phyloP scores from a whole-genome alignment of 2,888 invertebrate genomes.

The Himalopsyche tibetana region DNA sequence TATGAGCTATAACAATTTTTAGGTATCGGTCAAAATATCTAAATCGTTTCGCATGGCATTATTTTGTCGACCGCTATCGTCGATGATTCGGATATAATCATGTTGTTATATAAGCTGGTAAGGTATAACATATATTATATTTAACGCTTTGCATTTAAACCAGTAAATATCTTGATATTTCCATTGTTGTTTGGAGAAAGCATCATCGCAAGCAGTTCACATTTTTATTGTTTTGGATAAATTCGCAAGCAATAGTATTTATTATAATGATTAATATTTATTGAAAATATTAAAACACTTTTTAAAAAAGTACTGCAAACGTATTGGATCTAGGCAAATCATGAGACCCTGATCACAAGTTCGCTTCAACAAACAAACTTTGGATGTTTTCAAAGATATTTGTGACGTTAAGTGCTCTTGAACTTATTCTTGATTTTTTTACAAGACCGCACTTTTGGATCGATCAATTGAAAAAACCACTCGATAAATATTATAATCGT shows the following conservation, averaged over 20 bases:
- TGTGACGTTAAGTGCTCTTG: slow-evolving; percentile 36
- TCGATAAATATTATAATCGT: slow-evolving; percentile 47
- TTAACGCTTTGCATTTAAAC: too few relatives aligned
- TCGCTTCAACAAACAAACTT: slow-evolving; percentile 45
- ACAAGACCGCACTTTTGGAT: slow-evolving; percentile 49
- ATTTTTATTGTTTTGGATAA: slow-evolving; percentile 38
- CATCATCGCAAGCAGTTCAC: slow-evolving; percentile 41
- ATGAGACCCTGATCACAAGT: slow-evolving; percentile 66
- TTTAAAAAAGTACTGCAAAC: slow-evolving; percentile 52
- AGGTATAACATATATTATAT: too few relatives aligned
- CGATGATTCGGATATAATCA: neutral
- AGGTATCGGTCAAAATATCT: slow-evolving; percentile 54
- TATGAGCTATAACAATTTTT: neutral
- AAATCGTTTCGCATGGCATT: slow-evolving; percentile 24
- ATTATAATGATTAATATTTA: neutral
- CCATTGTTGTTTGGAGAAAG: slow-evolving; percentile 28
- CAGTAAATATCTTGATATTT: slow-evolving; percentile 10
- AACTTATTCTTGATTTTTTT: slow-evolving; percentile 50
- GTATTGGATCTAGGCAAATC: slow-evolving; percentile 66
- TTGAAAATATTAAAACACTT: slow-evolving; percentile 45
- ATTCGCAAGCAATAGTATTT: slow-evolving; percentile 48
- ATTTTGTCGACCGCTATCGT: neutral
- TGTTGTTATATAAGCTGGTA: neutral
- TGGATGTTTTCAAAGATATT: slow-evolving; percentile 44
- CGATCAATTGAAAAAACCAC: slow-evolving; percentile 44